Base-by-base conservation (phyloP, 2,113 vertebrate species). In the Pardalotus punctatus region DNA sequence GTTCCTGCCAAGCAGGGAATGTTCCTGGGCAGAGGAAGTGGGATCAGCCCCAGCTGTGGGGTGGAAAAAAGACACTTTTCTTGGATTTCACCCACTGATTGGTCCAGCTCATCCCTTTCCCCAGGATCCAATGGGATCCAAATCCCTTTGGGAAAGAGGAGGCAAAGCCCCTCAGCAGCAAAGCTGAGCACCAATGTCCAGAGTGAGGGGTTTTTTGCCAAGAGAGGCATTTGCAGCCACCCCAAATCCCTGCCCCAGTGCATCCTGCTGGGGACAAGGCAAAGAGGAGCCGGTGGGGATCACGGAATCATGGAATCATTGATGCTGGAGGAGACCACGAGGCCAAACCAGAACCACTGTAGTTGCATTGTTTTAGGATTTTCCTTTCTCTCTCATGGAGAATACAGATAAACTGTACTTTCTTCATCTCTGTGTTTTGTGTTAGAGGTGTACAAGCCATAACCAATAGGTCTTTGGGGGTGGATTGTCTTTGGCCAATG, bases 171-270 rank as follows among this genome's bases (percentile, higher is more conserved):
- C 7, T 1, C 22, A 25, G 66, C 48, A 85, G 73, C 47, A 10
- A 65, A 90, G 23, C 1, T 1, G 17, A 53, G 81, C 9, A 42
- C 57, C 21, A 17, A 42, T 2, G 23, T 8, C 11, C 54, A 18
- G 24, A 82, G 36, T 1, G 81, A 85, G 64, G 33, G 24, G 0
- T 0, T 23, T 33, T 42, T 47, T 17, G 11, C 36, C 3, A 1
- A 74, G 25, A 36, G 27, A 14, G 6, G 25, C 11, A 1, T 42
- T 36, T 53, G 35, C 62, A 93, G 66, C 40, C 47, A 9, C 0
- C 0, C 11, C 27, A 56, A 62, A 71, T 29, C 73, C 19, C 13
- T 35, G 54, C 61, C 62, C 53, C 72, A 71, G 88, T 23, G 84
- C 57, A 5, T 67, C 81, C 53, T 21, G 2, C 2, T 8, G 42